Evolutionary conservation across 2,797 vertebrate genomes (phyloP), one percentile per base, ranked within the genome.

Genomic region (Muscicapa striata): DNA sequence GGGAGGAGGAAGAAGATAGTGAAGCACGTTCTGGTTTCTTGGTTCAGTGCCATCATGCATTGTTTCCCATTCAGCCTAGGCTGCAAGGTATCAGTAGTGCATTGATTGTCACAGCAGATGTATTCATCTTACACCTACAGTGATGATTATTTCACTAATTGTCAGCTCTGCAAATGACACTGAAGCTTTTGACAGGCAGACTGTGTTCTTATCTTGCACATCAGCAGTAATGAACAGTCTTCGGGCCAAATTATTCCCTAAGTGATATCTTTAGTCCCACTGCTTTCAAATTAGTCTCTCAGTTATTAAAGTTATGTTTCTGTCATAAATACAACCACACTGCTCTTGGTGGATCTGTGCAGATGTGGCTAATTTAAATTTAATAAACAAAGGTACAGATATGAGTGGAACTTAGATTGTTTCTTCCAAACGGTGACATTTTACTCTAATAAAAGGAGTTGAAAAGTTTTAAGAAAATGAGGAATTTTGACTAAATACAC

Each of bases 91-190:
- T 69, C 51, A 38, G 49, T n/a, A 4, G 15, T 88, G 54, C 49
- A 32, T 1, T 72, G 66, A 27, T 43, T 78, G 58, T 41, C 74
- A 55, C 27, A 81, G 57, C 61, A 80, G 57, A 62, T 63, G 15
- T 34, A 27, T 80, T 91, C 38, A 27, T 68, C 58, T 69, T 76
- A 26, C 8, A 92, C 73, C 58, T 75, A 27, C 5, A 6, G 2
- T 41, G 54, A 58, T 86, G 64, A 91, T 93, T 43, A 86, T 78
- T 88, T 84, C 73, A 55, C 77, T 96, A 90, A 91, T 90, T 93
- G 79, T 69, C 69, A 78, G 54, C 48, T 94, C 79, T 73, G 58
- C 43, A 76, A 90, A 73, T 62, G 87, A 49, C 23, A 13, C 46
- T 1, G 5, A 80, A 72, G 24, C 41, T 78, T 76, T n/a, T 91